phyloP scores from a whole-genome alignment of 2,113 vertebrate species.

The Tenrec ecaudatus region DNA sequence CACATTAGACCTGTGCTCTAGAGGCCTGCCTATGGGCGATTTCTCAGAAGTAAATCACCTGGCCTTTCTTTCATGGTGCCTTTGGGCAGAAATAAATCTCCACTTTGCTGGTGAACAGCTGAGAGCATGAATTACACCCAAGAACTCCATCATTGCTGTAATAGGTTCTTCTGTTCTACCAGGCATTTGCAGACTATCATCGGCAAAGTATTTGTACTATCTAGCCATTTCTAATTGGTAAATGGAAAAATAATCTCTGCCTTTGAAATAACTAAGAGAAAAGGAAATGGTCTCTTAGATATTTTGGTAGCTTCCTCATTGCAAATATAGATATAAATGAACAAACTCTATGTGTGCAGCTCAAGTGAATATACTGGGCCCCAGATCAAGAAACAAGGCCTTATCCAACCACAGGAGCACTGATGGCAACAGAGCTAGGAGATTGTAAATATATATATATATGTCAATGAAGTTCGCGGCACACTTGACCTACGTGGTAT shows the following conservation, averaged over 20 bases:
- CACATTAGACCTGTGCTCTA: not conserved
- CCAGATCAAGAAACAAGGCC: not conserved
- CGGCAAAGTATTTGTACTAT: constrained; percentile 25
- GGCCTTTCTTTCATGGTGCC: not conserved
- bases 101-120: not conserved
- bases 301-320: too few relatives aligned
- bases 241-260: constrained; percentile 15
- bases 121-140: not conserved
- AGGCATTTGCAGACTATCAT: not conserved
- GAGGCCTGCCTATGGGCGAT: not conserved
- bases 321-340: not conserved
- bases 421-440: not conserved
- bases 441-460: too few relatives aligned
- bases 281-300: too few relatives aligned
- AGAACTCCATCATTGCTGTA: not conserved
- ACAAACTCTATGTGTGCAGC: constrained; percentile 14
- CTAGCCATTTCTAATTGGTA: not conserved
- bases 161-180: constrained; percentile 14
- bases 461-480: too few relatives aligned
- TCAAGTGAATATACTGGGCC: not conserved
- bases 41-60: not conserved
- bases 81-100: not conserved
- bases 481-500: too few relatives aligned
- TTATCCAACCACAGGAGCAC: not conserved
- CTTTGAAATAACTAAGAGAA: too few relatives aligned